A percentile compares a stretch with the other conserved stretches of the same genome.
phyloP scores from a whole-genome alignment of 2,888 invertebrate species.

The Lithosia quadra region DNA sequence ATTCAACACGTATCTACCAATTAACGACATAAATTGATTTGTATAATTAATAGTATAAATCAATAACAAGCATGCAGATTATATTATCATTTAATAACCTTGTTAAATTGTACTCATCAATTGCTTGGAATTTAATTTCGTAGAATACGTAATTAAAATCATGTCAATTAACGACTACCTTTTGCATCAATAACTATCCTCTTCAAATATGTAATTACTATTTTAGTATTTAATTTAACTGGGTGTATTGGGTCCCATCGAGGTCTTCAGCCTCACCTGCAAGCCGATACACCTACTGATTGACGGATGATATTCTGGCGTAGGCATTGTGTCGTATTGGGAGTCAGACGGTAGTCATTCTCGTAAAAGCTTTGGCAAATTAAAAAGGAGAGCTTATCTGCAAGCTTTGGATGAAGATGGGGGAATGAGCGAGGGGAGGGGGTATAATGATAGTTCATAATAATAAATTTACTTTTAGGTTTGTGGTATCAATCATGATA shows the following conservation, averaged over 20 bases:
- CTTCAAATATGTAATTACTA: background rate
- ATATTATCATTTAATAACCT: background rate
- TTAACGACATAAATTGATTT: conserved; percentile 1
- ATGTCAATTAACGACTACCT: background rate
- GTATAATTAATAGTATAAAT: background rate
- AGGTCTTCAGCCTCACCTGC: no score
- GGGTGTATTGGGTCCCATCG: no score
- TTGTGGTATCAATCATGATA: background rate
- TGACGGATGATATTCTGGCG: no score
- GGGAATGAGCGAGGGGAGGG: no score
- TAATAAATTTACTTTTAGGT: background rate
- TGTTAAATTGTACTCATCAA: background rate
- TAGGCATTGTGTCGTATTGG: no score
- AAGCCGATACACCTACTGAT: no score
- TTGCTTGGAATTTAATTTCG: background rate
- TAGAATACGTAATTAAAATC: background rate
- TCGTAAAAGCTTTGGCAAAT: no score
- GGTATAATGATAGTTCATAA: no score
- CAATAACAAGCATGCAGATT: background rate
- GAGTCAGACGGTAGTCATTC: no score
- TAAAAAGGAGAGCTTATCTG: no score
- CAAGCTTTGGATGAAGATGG: no score
- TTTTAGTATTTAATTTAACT: background rate
- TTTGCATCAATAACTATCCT: background rate
- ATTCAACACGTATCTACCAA: background rate